Percentiles rank a stretch among this genome's conserved stretches.
phyloP scores from a whole-genome alignment of 2,888 invertebrate genomes.

The Tetropium fuscum region DNA sequence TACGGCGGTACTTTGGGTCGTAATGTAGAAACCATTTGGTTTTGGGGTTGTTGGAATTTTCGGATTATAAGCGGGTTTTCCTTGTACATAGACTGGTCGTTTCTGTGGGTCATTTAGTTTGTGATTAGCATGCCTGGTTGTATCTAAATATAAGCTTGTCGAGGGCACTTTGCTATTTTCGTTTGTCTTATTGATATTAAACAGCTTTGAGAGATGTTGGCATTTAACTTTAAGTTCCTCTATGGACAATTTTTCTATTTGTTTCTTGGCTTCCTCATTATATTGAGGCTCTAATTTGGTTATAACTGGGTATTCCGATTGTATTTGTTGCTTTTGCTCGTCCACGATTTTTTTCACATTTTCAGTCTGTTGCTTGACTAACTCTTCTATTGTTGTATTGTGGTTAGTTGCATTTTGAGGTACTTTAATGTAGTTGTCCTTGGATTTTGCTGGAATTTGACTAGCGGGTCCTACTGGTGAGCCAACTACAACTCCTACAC shows the following conservation, averaged over 20 bases:
- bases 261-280: slow-evolving; percentile 37
- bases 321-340: slow-evolving; percentile 44
- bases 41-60: slow-evolving; percentile 36
- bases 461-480: neutral
- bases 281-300: slow-evolving; percentile 44
- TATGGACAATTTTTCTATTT: slow-evolving; percentile 40
- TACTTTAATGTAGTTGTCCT: neutral
- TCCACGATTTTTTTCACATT: slow-evolving; percentile 59
- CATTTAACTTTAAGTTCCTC: slow-evolving; percentile 58
- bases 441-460: neutral
- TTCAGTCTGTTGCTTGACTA: slow-evolving; percentile 60
- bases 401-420: slow-evolving; percentile 8
- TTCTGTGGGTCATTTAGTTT: slow-evolving; percentile 5
- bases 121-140: slow-evolving; percentile 2
- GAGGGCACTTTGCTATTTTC: neutral
- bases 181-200: slow-evolving; percentile 36
- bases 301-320: slow-evolving; percentile 43
- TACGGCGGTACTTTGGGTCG: slow-evolving; percentile 42
- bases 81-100: slow-evolving; percentile 37
- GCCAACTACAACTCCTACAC: neutral
- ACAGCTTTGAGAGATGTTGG: slow-evolving; percentile 52
- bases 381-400: slow-evolving; percentile 52
- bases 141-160: neutral
- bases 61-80: slow-evolving; percentile 29
- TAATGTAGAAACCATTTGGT: slow-evolving; percentile 54